These are phyloP conservation scores for Mobula birostris DNA, from an alignment of 2,113 vertebrate genomes.

Conservation along the genomic window DNA sequence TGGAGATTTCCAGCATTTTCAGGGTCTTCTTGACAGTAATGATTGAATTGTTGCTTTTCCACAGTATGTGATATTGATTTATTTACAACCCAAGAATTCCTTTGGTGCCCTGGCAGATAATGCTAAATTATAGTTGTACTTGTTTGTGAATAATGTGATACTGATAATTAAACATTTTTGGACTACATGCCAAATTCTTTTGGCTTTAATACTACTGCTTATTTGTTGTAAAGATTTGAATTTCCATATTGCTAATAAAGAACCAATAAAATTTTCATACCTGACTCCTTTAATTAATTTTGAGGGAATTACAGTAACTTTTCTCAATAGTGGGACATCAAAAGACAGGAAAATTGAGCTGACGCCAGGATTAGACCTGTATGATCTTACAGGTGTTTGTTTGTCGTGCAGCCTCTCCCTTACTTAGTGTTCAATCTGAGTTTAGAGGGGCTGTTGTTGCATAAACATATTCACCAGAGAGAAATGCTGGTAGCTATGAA, in stretches of 20 bases:
- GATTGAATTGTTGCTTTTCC: background rate
- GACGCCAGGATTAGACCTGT: too few relatives aligned
- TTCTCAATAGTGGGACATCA: background rate
- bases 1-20: background rate
- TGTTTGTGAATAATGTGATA: background rate
- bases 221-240: background rate
- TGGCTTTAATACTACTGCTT: background rate
- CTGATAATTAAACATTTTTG: background rate
- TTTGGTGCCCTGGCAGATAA: background rate
- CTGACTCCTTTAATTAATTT: background rate
- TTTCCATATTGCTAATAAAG: conserved; percentile 2
- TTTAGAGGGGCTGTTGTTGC: too few relatives aligned
- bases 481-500: too few relatives aligned
- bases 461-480: too few relatives aligned
- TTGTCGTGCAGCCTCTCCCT: too few relatives aligned
- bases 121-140: background rate
- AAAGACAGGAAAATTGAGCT: too few relatives aligned
- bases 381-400: too few relatives aligned
- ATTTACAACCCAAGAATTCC: background rate
- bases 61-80: background rate
- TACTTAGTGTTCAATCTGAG: too few relatives aligned
- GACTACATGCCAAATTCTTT: background rate
- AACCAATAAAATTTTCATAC: background rate
- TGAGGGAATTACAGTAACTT: background rate
- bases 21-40: background rate